Percentiles rank a stretch among this genome's conserved stretches.
Conservation (phyloP, 2,888 invertebrate genomes). For the Nymphalis c-album region DNA sequence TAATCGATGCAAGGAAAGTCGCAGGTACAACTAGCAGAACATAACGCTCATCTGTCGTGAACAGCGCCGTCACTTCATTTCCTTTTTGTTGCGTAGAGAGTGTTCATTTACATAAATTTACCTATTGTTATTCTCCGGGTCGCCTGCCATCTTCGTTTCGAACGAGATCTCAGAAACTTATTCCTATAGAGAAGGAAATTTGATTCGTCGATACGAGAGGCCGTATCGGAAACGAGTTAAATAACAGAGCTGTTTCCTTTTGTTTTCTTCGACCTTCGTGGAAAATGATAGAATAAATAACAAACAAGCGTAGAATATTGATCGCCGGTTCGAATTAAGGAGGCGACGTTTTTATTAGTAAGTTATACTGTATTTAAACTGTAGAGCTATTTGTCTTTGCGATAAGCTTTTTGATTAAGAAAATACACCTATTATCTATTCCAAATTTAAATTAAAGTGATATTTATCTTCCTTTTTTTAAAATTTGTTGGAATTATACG, state of each 20-base stretch:
- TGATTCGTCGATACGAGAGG: slow-evolving; percentile 72
- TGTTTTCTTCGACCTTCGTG: slow-evolving; percentile 53
- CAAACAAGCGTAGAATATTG: slow-evolving; percentile 69
- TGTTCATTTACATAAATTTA: slow-evolving; percentile 79
- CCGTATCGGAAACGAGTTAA: slow-evolving; percentile 80
- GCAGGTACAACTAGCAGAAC: slow-evolving; percentile 29
- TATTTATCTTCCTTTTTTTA: too few species aligned
- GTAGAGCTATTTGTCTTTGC: too few species aligned
- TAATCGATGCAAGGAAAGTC: background rate
- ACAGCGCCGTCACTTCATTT: slow-evolving; percentile 66
- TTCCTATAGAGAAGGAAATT: slow-evolving; percentile 66
- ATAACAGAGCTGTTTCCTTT: slow-evolving; percentile 66
- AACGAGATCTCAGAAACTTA: slow-evolving; percentile 58
- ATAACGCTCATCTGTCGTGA: slow-evolving; percentile 62
- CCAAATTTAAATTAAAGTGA: too few species aligned
- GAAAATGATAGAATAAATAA: slow-evolving; percentile 66
- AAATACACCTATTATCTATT: too few species aligned
- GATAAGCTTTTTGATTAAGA: too few species aligned
- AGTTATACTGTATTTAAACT: background rate
- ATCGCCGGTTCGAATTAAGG: slow-evolving; percentile 44
- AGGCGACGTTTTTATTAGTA: background rate
- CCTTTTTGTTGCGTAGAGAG: slow-evolving; percentile 74
- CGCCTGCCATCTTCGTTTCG: slow-evolving; percentile 46
- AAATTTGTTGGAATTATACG: too few species aligned
- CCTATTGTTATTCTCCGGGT: slow-evolving; percentile 73